Evolutionary conservation across 1,140 invertebrate species (phyloP).

Genomic region (Melanaphis sacchari): DNA sequence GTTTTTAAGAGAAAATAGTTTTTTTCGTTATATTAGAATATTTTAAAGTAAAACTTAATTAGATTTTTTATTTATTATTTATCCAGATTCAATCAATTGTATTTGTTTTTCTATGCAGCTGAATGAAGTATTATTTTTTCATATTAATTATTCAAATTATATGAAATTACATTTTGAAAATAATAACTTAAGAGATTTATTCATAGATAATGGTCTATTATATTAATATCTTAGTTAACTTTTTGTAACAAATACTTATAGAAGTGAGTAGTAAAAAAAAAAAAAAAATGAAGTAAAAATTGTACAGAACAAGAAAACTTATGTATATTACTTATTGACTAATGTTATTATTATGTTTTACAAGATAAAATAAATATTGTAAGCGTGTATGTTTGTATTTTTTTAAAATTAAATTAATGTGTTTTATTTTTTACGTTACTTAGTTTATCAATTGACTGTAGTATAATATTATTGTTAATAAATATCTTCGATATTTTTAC

Average conservation of each 20-base stretch:
- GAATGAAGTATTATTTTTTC: not conserved
- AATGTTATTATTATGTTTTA: not conserved
- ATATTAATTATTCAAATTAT: not conserved
- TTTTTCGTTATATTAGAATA: not conserved
- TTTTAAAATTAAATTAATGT: not conserved
- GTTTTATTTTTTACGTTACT: not conserved
- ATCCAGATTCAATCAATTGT: not conserved
- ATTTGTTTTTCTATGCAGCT: not conserved
- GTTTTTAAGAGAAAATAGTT: not conserved
- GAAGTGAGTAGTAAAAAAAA: not conserved
- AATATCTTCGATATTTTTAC: not conserved
- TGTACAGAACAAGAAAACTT: not conserved
- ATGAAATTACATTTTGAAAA: not conserved
- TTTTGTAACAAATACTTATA: not conserved
- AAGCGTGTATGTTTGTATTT: not conserved
- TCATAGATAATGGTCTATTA: not conserved
- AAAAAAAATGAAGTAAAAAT: not conserved
- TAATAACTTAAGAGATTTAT: not conserved
- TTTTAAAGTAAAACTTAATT: not conserved
- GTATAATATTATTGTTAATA: not conserved
- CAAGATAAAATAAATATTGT: not conserved
- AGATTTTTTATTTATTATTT: not conserved
- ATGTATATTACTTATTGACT: not conserved
- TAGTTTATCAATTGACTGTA: not conserved
- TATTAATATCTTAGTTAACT: not conserved